Base-by-base conservation (phyloP, 2,113 vertebrate species). In the Malurus elegans region DNA sequence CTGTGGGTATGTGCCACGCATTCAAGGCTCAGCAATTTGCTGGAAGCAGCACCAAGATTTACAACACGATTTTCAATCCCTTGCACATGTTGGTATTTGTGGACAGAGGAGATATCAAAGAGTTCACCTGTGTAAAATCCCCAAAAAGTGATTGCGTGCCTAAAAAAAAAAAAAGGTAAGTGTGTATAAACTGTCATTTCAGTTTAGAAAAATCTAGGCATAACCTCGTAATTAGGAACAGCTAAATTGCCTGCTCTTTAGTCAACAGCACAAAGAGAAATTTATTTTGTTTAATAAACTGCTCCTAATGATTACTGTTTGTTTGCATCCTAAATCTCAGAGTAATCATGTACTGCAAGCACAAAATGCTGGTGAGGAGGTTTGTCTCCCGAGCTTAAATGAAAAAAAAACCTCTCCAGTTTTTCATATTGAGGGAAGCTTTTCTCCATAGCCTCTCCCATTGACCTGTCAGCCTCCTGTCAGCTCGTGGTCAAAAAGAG, bases 281-380 rank as follows among this genome's bases (percentile, higher is more conserved):
- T 78, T 78, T 93, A 96, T 93, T 96, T 94, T 64, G 34, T 95
- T 93, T 96, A 78, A 94, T 96, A 96, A 95, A 86, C 69, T 44
- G 56, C 23, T 90, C n/a, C 64, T 86, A 95, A 95, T 83, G 67
- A 90, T 90, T 75, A 90, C 90, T 92, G 47, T 72, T 92, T 86
- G 64, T 69, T 95, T 95, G 61, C 92, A 83, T 94, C 74, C 47
- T 90, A 90, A 95, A 86, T 90, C 85, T 92, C 82, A 65, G 26
- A 86, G 44, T 83, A 78, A 93, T 80, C 72, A 38, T 13, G 40
- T 45, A 57, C 38, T 72, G 25, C 69, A 72, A 92, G 40, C 24
- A 19, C 51, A 92, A 92, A 94, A 86, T 42, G 51, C 56, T 86
- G 44, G 51, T 2, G 4, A 90, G 64, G 18, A 38, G 4, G 18